Conservation (phyloP, 2,113 vertebrate species). For the Callipepla californica region DNA sequence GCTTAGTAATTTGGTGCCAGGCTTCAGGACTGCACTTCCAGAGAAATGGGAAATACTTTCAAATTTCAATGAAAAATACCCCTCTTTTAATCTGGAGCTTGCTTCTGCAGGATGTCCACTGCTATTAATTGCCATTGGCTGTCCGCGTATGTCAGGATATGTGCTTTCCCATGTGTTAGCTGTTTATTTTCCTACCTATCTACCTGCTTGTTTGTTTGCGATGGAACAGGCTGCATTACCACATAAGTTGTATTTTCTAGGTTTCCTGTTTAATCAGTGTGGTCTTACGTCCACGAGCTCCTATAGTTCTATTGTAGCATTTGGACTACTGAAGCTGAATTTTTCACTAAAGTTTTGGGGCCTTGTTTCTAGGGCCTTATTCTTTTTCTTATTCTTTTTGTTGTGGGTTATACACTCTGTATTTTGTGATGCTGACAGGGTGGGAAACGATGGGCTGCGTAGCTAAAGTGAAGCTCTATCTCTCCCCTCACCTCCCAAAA, state of each 20-base stretch:
- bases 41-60: neutral
- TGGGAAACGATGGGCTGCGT: neutral
- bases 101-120: neutral
- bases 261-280: neutral
- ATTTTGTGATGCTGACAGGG: neutral
- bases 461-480: neutral
- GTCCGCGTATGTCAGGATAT: neutral
- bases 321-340: neutral
- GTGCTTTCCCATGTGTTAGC: neutral
- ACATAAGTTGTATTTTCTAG: neutral
- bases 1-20: neutral
- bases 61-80: neutral
- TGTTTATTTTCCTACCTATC: neutral
- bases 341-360: neutral
- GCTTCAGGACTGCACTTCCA: accelerated
- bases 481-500: too few species aligned
- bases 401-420: neutral
- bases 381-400: neutral
- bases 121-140: neutral
- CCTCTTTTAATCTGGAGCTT: neutral
- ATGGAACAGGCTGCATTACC: neutral
- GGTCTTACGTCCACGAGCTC: neutral
- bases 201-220: neutral
- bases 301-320: neutral
- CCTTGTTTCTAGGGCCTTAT: neutral